Evolutionary conservation across 2,888 invertebrate genomes (phyloP), one percentile per base, ranked within the genome.

Genomic region (Dascillus cervinus): DNA sequence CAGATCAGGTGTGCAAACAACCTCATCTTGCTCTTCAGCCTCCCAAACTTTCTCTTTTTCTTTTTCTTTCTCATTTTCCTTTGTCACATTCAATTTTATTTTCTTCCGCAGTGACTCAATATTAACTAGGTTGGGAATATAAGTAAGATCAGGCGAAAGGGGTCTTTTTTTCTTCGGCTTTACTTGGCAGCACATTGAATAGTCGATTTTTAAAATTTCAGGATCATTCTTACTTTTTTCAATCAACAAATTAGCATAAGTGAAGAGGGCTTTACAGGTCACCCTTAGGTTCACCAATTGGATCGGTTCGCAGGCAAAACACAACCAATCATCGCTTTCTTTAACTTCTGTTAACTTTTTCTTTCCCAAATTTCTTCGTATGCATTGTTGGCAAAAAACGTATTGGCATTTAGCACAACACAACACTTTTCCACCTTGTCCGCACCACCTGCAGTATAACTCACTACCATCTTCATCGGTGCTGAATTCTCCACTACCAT

Each of bases 401-500:
- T 72, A 79, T 26, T 78, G 75, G 42, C 86, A 86, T 39, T 74
- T 73, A 2, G 84, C 77, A 53, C 86, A 86, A 54, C 85, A 86
- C 52, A 83, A 79, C 1, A 86, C 81, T 61, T 64, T 59, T 1
- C 65, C 66, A 14, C 72, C 86, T 58, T 86, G 84, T 0, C 85
- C 86, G 53, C 86, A 86, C 86, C 85, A 86, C 26, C 85, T 72
- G 49, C 86, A 86, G 53, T 85, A 86, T 39, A 86, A 64, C 56
- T 86, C 86, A 9, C 84, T 85, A 12, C 83, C 83, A 65, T 86
- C 86, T 58, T 85, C 84, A 27, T 85, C 85, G 63, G 83, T 83
- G 37, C 82, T 82, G 59, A 86, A 86, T 48, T 81, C 82, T 3
- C 85, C 85, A 57, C 83, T 83, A 29, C 80, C 81, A 54, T 85